These are phyloP conservation scores for Lycodopsis pacificus DNA, from an alignment of 2,797 vertebrate species.

Conservation along the genomic window DNA sequence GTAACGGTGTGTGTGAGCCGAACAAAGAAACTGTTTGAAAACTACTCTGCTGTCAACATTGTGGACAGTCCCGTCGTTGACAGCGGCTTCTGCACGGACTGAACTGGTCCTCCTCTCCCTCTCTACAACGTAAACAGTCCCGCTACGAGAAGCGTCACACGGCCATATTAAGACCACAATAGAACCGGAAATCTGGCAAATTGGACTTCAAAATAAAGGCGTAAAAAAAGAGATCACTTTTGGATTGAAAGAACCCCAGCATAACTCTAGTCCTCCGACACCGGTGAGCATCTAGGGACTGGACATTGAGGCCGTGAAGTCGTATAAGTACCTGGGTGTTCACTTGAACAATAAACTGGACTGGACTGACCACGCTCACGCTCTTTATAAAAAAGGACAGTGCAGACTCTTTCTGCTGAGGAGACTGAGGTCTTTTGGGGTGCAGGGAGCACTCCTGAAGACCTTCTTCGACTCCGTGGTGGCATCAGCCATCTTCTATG, in stretches of 20 bases:
- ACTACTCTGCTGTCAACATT: conserved; percentile 39
- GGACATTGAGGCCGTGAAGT: too few species aligned
- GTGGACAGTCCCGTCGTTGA: neutral
- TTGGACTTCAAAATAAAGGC: conserved; percentile 55
- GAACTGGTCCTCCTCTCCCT: conserved; percentile 10
- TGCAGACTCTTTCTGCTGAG: too few species aligned
- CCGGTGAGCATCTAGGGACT: too few species aligned
- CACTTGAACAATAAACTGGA: too few species aligned
- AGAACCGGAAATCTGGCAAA: neutral
- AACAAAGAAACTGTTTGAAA: neutral
- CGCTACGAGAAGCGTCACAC: conserved; percentile 19
- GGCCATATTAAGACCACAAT: neutral
- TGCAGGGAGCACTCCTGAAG: too few species aligned
- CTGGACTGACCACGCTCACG: too few species aligned
- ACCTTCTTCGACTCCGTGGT: too few species aligned
- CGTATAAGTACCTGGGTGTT: too few species aligned
- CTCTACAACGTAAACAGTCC: conserved; percentile 39
- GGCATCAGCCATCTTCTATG: too few species aligned
- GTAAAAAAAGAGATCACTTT: neutral
- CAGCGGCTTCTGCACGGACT: neutral
- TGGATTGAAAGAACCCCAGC: neutral
- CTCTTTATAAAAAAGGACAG: too few species aligned
- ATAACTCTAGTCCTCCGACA: too few species aligned
- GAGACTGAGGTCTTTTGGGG: too few species aligned
- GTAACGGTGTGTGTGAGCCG: neutral